Evolutionary conservation across 2,888 invertebrate genomes (phyloP), one percentile per base, ranked within the genome.

Genomic region (Rhynchonema sp.): DNA sequence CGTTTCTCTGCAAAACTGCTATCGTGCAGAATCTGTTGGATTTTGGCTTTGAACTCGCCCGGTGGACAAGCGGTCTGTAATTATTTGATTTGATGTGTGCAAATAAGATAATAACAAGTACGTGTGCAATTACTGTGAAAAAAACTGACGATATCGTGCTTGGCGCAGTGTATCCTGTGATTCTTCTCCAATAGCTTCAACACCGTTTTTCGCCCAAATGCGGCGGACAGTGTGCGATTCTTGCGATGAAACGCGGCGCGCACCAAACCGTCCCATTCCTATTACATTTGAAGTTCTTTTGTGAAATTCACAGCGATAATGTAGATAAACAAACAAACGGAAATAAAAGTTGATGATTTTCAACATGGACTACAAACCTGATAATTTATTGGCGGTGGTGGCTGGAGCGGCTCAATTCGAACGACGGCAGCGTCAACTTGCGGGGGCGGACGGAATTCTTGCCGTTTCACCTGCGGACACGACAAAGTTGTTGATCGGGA

Each of bases 361-460:
- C 38, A 38, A 20, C 38, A 9, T 20, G 38, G 20, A 9, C 38
- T 20, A 38, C 20, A 38, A 9, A 75, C 76, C 70, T 74, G 71
- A 75, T 88, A 96, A 74, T 90, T 87, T 17, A 98, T 86, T 0
- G 87, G 85, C 9, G 96, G 96, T 46, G 94, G 90, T 27, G 98
- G 98, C 77, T 92, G 92, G 70, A 85, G 82, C 0, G 98, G 98
- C 73, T 98, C 96, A 72, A 99, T 84, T 69, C 98, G 80, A 0
- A 99, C 92, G 1, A 99, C 96, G 75, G 87, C 87, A 0, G 96
- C 96, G 74, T 99, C 98, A 1, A 99, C 96, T 80, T 96, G 96
- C 3, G 98, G 98, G 53, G 98, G 96, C 25, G 98, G 98, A 64
- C 86, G 82, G 73, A 99, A 98, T 77, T 98, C 98, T 74, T 96